Conservation (phyloP, 1,140 invertebrate genomes). For the Cydia fagiglandana region DNA sequence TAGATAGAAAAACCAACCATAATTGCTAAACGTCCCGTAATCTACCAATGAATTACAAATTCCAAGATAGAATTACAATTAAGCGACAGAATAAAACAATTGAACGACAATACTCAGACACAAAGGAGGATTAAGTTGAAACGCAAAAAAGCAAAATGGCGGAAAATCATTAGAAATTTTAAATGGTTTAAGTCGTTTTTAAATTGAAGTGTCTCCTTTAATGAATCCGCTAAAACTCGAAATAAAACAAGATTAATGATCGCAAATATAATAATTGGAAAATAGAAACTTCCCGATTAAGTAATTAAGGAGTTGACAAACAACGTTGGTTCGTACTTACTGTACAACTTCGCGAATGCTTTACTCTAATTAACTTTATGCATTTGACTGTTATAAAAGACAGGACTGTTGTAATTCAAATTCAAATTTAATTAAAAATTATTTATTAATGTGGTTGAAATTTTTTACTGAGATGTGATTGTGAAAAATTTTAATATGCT, state of each 20-base stretch:
- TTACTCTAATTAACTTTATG: neutral
- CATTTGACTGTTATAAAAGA: too few species aligned
- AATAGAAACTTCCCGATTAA: conserved; percentile 20
- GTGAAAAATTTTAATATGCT: too few species aligned
- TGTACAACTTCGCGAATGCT: neutral
- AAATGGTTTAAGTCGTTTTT: neutral
- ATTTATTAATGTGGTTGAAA: too few species aligned
- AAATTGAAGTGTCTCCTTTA: neutral
- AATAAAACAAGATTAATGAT: conserved; percentile 25
- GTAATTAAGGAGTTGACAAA: conserved; percentile 30
- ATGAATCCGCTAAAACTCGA: conserved; percentile 9
- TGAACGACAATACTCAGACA: conserved; percentile 1
- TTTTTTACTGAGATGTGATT: too few species aligned
- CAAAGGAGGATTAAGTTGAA: neutral
- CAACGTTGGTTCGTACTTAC: neutral
- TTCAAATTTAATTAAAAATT: too few species aligned
- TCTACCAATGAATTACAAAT: neutral
- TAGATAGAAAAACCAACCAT: neutral
- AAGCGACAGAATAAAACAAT: conserved; percentile 4
- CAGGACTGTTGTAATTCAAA: too few species aligned
- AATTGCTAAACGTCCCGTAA: neutral
- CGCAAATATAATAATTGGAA: conserved; percentile 16
- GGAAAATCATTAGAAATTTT: neutral
- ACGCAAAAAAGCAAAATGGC: neutral
- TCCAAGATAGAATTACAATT: neutral